These are phyloP conservation scores for Brachyistius frenatus DNA, from an alignment of 2,113 vertebrate species.

Conservation along the genomic window DNA sequence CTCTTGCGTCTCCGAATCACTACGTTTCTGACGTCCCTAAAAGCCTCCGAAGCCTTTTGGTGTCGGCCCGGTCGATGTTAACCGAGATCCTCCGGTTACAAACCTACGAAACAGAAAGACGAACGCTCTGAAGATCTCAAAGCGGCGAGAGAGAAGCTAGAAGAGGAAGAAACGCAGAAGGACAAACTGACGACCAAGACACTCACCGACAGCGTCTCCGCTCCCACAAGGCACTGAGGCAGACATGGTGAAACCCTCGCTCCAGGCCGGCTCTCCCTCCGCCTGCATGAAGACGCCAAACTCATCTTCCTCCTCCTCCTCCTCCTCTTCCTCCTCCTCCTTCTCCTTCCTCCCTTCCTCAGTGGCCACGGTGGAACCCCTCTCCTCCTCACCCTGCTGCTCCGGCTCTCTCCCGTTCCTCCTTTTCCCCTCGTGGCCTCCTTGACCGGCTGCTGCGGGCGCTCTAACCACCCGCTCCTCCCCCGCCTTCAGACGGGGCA, in stretches of 20 bases:
- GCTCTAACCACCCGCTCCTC: slow-evolving; percentile 10
- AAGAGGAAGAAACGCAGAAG: background rate
- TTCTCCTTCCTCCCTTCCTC: slow-evolving; percentile 30
- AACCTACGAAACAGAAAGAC: background rate
- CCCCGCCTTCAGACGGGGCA: slow-evolving; percentile 52
- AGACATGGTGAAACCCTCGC: slow-evolving; percentile 61
- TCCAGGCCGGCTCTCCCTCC: slow-evolving; percentile 71
- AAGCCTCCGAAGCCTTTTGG: background rate
- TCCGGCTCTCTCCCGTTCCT: slow-evolving; percentile 35
- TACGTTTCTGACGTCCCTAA: background rate
- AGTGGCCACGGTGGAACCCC: slow-evolving; percentile 56
- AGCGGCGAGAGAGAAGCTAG: background rate
- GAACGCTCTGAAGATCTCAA: background rate
- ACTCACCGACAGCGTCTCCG: slow-evolving; percentile 76
- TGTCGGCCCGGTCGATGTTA: slow-evolving; percentile 3
- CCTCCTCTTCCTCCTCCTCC: slow-evolving; percentile 9
- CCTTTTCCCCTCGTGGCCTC: slow-evolving; percentile 39
- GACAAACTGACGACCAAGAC: slow-evolving; percentile 9
- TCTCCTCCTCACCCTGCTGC: slow-evolving; percentile 30
- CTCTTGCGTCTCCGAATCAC: background rate
- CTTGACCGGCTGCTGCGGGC: slow-evolving; percentile 30
- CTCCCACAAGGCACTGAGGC: slow-evolving; percentile 77
- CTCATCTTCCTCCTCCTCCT: slow-evolving; percentile 79
- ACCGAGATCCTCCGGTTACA: background rate
- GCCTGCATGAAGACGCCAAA: slow-evolving; percentile 86